These are phyloP conservation scores for Tachuris rubrigastra DNA, from an alignment of 2,113 vertebrate species.

Conservation along the genomic window DNA sequence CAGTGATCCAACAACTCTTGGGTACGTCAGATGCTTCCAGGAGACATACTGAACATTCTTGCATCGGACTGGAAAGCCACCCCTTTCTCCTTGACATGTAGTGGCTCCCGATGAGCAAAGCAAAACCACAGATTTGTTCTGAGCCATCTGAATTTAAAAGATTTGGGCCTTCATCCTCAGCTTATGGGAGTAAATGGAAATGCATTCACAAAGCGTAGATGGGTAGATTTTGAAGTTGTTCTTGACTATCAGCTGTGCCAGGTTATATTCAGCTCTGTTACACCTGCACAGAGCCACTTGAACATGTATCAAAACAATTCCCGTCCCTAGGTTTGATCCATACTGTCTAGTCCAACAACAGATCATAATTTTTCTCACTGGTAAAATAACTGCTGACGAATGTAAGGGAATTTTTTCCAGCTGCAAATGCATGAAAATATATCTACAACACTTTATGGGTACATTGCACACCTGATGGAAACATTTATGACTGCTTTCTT, in stretches of 20 bases:
- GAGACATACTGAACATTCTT: background rate
- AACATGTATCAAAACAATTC: conserved; percentile 29
- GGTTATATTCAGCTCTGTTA: conserved; percentile 20
- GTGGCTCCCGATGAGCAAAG: background rate
- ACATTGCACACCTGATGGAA: conserved; percentile 41
- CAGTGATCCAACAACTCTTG: background rate
- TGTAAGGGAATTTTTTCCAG: background rate
- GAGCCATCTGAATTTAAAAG: background rate
- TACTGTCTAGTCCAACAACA: conserved; percentile 23
- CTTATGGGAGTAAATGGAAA: background rate
- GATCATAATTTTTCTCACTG: conserved; percentile 21
- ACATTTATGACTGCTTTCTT: conserved; percentile 21
- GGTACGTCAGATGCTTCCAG: background rate
- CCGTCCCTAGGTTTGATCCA: background rate
- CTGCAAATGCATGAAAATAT: conserved; percentile 32
- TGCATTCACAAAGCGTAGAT: background rate
- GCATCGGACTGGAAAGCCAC: background rate
- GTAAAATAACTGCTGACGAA: conserved; percentile 41
- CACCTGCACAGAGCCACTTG: conserved; percentile 11
- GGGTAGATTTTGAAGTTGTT: background rate
- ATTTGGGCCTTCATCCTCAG: background rate
- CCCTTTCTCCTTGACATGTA: background rate
- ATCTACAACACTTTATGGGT: conserved; percentile 31
- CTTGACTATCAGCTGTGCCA: background rate
- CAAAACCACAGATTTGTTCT: background rate